Evolutionary conservation across 2,113 vertebrate species (phyloP), one percentile per base, ranked within the genome.

Genomic region (Apistogramma diplotaenia): DNA sequence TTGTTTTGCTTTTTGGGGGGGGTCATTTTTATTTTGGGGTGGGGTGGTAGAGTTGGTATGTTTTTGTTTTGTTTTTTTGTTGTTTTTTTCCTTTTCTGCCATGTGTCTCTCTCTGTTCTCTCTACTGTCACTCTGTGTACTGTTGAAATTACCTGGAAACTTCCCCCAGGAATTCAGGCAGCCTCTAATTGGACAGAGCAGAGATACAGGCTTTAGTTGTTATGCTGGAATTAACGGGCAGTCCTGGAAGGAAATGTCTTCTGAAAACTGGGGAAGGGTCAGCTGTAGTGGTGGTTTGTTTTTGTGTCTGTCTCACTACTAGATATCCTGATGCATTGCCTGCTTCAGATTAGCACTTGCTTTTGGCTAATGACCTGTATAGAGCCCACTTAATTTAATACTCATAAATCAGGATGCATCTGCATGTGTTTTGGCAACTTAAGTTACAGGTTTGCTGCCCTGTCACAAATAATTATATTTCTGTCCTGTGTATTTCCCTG

Each of bases 181-280:
- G 27, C 75, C 53, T 72, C 82, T 94, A 94, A 94, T 92, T 92
- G 87, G 91, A 92, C 91, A 80, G 62, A 91, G 89, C 81, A 82
- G 84, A 87, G 81, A 90, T 85, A 89, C 84, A 43, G 80, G 86
- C 89, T 88, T 92, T 88, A 89, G 86, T 89, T 81, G 81, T 90
- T 92, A 87, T 91, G 79, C 81, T 83, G 85, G 84, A 89, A 89
- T 90, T 89, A 89, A 83, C 12, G 51, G 83, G 53, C 67, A 55
- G 65, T 37, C 59, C 75, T 76, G 51, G 60, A 73, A 82, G 46
- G 70, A 83, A 80, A 67, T 62, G 75, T 76, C 55, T 55, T 74
- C 29, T 67, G 15, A 27, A 46, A 27, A 67, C 40, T 67, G 62
- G 62, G n/a, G 23, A 49, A 53, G 58, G 82, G 71, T 79, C 76